Conservation (phyloP, 2,113 vertebrate genomes). For the Microtus ochrogaster region DNA sequence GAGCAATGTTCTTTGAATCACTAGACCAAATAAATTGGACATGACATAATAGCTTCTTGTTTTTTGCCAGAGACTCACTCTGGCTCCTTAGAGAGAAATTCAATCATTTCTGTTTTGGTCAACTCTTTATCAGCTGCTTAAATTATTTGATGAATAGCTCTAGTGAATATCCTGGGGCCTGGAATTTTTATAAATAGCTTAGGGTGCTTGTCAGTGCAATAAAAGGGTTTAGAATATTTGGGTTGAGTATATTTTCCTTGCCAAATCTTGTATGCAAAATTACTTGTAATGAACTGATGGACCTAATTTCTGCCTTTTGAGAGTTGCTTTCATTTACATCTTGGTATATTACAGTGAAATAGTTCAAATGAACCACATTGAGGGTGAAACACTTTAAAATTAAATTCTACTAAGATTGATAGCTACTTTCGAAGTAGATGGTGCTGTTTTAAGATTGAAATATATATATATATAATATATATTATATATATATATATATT, state of each 20-base stretch:
- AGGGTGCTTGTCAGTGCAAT: slow-evolving; percentile 12
- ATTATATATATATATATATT: neutral
- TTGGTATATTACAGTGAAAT: neutral
- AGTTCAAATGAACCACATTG: neutral
- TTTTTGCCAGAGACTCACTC: slow-evolving; percentile 64
- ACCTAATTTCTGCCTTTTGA: slow-evolving; percentile 32
- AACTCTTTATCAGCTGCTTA: slow-evolving; percentile 68
- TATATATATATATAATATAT: no score
- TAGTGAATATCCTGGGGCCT: slow-evolving; percentile 31
- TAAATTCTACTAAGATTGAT: slow-evolving; percentile 1
- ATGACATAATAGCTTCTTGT: slow-evolving; percentile 67
- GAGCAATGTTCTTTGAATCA: slow-evolving; percentile 54
- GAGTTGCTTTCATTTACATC: slow-evolving; percentile 50
- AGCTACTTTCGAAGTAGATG: neutral
- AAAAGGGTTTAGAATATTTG: slow-evolving; percentile 49
- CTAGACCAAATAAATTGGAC: slow-evolving; percentile 65
- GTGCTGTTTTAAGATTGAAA: slow-evolving; percentile 26
- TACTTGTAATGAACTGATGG: slow-evolving; percentile 59
- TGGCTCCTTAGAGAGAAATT: slow-evolving; percentile 67
- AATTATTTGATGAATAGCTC: slow-evolving; percentile 68
- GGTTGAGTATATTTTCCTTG: slow-evolving; percentile 43
- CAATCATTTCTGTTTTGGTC: slow-evolving; percentile 59
- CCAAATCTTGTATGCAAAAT: slow-evolving; percentile 57
- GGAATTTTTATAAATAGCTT: slow-evolving; percentile 57
- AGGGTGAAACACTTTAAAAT: neutral